Conservation (phyloP, 2,888 invertebrate species). For the Hoplodrina ambigua region DNA sequence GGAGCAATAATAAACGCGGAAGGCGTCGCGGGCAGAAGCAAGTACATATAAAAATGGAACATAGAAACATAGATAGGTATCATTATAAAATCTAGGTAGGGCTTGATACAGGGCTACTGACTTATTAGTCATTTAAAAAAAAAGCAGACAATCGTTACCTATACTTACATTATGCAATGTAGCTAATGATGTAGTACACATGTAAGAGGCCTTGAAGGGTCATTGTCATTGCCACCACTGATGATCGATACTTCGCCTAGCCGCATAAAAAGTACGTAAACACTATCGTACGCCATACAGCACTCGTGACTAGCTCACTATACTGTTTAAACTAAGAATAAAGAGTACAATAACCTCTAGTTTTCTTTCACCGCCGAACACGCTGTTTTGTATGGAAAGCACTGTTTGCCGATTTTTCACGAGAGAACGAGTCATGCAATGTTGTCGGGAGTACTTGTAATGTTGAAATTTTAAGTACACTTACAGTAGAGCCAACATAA, state of each 20-base stretch:
- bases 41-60: too few species aligned
- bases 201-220: constrained; percentile 77
- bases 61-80: too few species aligned
- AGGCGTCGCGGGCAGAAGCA: too few species aligned
- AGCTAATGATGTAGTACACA: constrained; percentile 47
- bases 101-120: too few species aligned
- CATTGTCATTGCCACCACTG: constrained; percentile 82
- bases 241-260: constrained; percentile 82
- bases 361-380: constrained; percentile 30
- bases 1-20: too few species aligned
- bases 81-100: too few species aligned
- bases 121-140: neutral
- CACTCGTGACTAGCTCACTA: constrained; percentile 47
- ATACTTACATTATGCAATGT: constrained; percentile 35
- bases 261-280: constrained; percentile 67
- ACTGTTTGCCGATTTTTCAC: constrained; percentile 42
- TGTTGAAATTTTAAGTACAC: constrained; percentile 15
- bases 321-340: constrained; percentile 48
- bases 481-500: neutral
- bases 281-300: constrained; percentile 35
- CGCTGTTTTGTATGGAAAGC: constrained; percentile 51
- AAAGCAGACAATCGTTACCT: constrained; percentile 27
- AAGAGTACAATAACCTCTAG: constrained; percentile 41
- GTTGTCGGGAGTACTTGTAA: constrained; percentile 17
- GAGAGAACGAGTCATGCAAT: constrained; percentile 40